Conservation (phyloP, 2,888 invertebrate species). For the Lithophane leautieri region DNA sequence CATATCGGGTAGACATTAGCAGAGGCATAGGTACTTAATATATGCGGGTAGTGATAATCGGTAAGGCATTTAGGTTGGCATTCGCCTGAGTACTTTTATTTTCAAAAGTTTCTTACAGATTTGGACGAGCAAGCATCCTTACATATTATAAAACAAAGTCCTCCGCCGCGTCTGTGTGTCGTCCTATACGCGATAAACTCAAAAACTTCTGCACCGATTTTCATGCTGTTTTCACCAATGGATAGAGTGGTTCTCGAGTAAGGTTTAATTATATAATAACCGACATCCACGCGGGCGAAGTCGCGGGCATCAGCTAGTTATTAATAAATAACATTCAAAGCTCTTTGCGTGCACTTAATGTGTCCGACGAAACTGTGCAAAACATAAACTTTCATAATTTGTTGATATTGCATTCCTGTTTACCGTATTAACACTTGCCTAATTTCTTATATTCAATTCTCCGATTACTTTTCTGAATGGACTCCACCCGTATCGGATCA, state of each 20-base stretch:
- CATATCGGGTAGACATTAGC: neutral
- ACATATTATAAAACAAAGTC: too few relatives aligned
- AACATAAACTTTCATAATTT: constrained; percentile 6
- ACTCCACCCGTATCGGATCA: neutral
- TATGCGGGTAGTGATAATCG: neutral
- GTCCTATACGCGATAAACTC: too few relatives aligned
- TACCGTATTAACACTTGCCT: constrained; percentile 12
- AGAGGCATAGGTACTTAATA: neutral
- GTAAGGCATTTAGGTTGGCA: neutral
- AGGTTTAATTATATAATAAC: too few relatives aligned
- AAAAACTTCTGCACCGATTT: too few relatives aligned
- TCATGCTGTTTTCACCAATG: too few relatives aligned
- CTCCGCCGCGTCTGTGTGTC: too few relatives aligned
- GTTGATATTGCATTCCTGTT: constrained; percentile 14
- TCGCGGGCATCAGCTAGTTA: too few relatives aligned
- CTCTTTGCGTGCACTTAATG: neutral
- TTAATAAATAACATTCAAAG: neutral
- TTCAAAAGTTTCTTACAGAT: neutral
- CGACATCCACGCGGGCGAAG: too few relatives aligned
- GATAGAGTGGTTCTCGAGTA: too few relatives aligned
- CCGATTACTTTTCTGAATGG: constrained; percentile 17
- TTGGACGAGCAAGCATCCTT: neutral
- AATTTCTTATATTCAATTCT: constrained; percentile 29
- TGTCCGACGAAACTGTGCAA: neutral
- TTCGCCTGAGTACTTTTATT: neutral